Evolutionary conservation across 2,888 invertebrate genomes (phyloP), one percentile per base, ranked within the genome.

Genomic region (Agriopis leucophaearia): DNA sequence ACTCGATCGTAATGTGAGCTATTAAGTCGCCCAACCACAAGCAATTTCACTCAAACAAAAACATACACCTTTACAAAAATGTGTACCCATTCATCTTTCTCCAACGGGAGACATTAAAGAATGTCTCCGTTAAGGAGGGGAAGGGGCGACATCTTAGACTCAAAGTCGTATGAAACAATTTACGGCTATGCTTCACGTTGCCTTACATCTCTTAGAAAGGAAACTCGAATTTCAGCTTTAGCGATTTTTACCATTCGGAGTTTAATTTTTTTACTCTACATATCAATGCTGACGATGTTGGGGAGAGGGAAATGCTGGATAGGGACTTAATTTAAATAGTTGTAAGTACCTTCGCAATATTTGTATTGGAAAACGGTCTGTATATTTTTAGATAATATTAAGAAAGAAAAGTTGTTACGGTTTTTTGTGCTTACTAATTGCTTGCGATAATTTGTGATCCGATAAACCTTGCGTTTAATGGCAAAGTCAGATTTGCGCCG

Each of bases 81-180:
- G 91, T 88, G 81, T 88, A 84, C 86, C 90, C 92, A 93, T 94
- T 91, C 91, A 89, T 94, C 93, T 93, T 92, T 91, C 90, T 88
- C 85, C 87, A 89, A 87, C 84, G 83, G 83, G 86, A 88, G 91
- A 91, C 92, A 88, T 91, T 92, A 91, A 92, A 92, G 88, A 93
- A 93, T 93, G 92, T 91, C 90, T 85, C 87, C 83, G 88, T 88
- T 88, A 90, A 89, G 83, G 79, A 91, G 88, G 91, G 92, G 89
- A 90, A 91, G 88, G 91, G 88, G 75, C 78, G 78, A 81, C 81
- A 80, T 77, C 75, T 83, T 85, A 88, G 87, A 87, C 81, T 85
- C 87, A 90, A 84, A 88, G 78, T 90, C 82, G 87, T 80, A 79
- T 89, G 83, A 80, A 81, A 79, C 78, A 70, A 76, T 85, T 78